phyloP scores from a whole-genome alignment of 2,888 invertebrate genomes.

The Epinotia bilunana region DNA sequence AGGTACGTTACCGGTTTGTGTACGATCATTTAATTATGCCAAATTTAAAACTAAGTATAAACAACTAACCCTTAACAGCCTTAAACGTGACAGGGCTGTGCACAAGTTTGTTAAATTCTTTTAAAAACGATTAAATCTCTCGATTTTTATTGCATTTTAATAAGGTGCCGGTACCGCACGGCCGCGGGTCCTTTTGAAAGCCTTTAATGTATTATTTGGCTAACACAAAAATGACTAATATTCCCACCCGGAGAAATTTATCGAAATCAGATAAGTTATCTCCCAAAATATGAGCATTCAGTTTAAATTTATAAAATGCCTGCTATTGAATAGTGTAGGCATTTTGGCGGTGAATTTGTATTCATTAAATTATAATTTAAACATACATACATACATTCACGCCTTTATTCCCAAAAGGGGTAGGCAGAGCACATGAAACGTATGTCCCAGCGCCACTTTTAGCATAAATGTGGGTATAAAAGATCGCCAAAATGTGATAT shows the following conservation, averaged over 20 bases:
- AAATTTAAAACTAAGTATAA: not conserved
- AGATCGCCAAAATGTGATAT: too few relatives aligned
- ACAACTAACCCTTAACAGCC: constrained; percentile 9
- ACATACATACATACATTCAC: too few relatives aligned
- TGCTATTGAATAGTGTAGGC: constrained; percentile 13
- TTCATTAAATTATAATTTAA: not conserved
- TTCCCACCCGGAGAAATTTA: constrained; percentile 26
- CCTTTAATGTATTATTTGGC: constrained; percentile 53
- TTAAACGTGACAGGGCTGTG: constrained; percentile 9
- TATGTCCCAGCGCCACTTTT: too few relatives aligned
- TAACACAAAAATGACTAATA: constrained; percentile 50
- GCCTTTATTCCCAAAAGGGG: too few relatives aligned
- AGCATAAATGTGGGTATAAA: too few relatives aligned
- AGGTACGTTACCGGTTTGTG: too few relatives aligned
- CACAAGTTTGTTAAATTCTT: constrained; percentile 57
- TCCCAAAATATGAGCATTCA: constrained; percentile 24
- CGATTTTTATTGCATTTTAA: constrained; percentile 72
- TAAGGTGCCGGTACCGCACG: constrained; percentile 60
- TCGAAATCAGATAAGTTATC: constrained; percentile 33
- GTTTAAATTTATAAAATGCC: constrained; percentile 16
- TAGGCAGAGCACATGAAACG: too few relatives aligned
- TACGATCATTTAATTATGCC: too few relatives aligned
- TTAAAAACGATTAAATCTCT: constrained; percentile 65
- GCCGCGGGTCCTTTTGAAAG: constrained; percentile 47
- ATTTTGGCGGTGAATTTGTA: not conserved